A percentile compares a stretch with the other conserved stretches of the same genome.
These are phyloP conservation scores for Dolomedes plantarius DNA, from an alignment of 2,888 invertebrate genomes.

Conservation along the genomic window DNA sequence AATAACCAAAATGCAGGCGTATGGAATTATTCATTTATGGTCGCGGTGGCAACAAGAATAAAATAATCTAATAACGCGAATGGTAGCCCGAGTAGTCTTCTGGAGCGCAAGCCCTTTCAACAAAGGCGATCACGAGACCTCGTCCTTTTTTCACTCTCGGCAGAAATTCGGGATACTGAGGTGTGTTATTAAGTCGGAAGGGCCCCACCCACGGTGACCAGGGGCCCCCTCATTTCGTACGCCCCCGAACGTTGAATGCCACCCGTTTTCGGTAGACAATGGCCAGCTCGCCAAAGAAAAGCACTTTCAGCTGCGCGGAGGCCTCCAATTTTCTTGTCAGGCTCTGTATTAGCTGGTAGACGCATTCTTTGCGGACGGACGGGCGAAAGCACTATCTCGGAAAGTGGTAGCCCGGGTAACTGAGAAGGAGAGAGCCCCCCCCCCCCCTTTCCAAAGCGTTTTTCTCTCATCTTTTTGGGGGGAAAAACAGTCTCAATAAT, in stretches of 20 bases:
- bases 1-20: background rate
- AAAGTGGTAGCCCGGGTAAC: background rate
- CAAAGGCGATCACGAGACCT: constrained; percentile 22
- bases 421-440: background rate
- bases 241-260: constrained; percentile 8
- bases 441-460: background rate
- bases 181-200: constrained; percentile 1
- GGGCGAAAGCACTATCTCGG: background rate
- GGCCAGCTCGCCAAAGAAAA: constrained; percentile 10
- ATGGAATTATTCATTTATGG: constrained; percentile 11
- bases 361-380: background rate
- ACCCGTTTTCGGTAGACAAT: constrained; percentile 15
- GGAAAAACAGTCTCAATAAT: too few species aligned
- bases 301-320: background rate
- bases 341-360: constrained; percentile 5
- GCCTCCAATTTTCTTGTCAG: constrained; percentile 21
- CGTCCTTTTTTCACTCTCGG: background rate
- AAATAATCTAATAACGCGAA: constrained; percentile 25
- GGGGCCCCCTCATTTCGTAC: background rate
- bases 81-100: constrained; percentile 21
- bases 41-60: constrained; percentile 16
- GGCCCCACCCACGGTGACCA: constrained; percentile 23
- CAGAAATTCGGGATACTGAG: background rate
- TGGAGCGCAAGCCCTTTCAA: constrained; percentile 4
- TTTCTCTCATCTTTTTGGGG: background rate